A percentile compares a stretch with the other conserved stretches of the same genome.
Conservation (phyloP, 2,113 vertebrate species). For the Gallinago media region DNA sequence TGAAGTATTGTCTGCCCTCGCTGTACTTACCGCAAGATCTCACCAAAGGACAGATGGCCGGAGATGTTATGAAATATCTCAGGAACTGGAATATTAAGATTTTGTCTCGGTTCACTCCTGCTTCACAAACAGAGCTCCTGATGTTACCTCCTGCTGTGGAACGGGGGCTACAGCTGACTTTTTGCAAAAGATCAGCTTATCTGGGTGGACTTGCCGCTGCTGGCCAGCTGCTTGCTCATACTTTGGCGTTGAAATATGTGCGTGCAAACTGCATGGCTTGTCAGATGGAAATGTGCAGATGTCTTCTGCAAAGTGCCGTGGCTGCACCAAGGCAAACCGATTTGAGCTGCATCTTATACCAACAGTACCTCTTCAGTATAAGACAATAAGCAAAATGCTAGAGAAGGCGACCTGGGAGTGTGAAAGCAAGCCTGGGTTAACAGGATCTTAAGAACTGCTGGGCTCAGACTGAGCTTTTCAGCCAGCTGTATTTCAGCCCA, state of each 20-base stretch:
- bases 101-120: not conserved
- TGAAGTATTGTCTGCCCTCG: not conserved
- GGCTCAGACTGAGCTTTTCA: not conserved
- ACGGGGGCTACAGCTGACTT: not conserved
- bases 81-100: conserved; percentile 28
- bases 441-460: not conserved
- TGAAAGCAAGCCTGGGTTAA: not conserved
- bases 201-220: not conserved
- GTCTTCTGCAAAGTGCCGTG: not conserved
- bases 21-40: not conserved
- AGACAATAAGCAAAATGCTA: not conserved
- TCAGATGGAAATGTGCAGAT: not conserved
- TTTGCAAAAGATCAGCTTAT: not conserved
- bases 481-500: not conserved
- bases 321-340: not conserved
- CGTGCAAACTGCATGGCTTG: rapidly evolving
- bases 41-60: conserved; percentile 7
- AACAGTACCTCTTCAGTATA: not conserved
- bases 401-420: not conserved
- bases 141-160: not conserved
- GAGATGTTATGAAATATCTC: conserved; percentile 32
- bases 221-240: not conserved
- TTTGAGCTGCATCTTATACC: not conserved
- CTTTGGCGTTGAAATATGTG: not conserved
- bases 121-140: not conserved